Percentiles rank a stretch among this genome's conserved stretches.
Conservation (phyloP, 2,888 invertebrate genomes). For the Cartodere bifasciata region DNA sequence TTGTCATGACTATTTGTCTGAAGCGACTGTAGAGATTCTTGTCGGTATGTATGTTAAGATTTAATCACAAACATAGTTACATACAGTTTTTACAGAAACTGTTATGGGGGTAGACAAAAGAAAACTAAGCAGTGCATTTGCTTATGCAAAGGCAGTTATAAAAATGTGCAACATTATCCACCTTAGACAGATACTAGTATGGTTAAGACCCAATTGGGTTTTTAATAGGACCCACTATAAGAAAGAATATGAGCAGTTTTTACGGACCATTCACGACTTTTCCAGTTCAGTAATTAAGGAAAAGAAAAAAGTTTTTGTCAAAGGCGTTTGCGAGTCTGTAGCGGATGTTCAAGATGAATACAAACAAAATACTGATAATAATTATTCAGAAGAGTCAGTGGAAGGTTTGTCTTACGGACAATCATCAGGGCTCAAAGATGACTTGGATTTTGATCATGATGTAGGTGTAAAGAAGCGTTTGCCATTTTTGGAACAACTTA, state of each 20-base stretch:
- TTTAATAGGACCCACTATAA: slow-evolving; percentile 67
- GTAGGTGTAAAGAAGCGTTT: slow-evolving; percentile 70
- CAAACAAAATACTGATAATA: slow-evolving; percentile 30
- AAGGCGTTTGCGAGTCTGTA: slow-evolving; percentile 36
- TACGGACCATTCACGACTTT: slow-evolving; percentile 65
- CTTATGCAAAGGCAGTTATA: slow-evolving; percentile 81
- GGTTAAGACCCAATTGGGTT: slow-evolving; percentile 63
- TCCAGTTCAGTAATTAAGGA: slow-evolving; percentile 58
- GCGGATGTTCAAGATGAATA: slow-evolving; percentile 28
- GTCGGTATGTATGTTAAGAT: slow-evolving; percentile 43
- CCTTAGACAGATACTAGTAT: slow-evolving; percentile 65
- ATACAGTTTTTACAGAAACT: slow-evolving; percentile 46
- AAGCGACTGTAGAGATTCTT: slow-evolving; percentile 71
- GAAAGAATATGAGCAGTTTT: slow-evolving; percentile 58
- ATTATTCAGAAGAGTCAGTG: slow-evolving; percentile 36
- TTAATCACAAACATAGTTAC: neutral
- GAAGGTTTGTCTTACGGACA: slow-evolving; percentile 53
- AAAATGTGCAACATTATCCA: slow-evolving; percentile 81
- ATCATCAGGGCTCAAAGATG: slow-evolving; percentile 50
- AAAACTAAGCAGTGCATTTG: slow-evolving; percentile 71
- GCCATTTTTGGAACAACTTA: slow-evolving; percentile 79
- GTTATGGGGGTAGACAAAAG: slow-evolving; percentile 80
- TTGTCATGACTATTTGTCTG: slow-evolving; percentile 74
- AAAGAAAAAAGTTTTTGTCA: slow-evolving; percentile 46
- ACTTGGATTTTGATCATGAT: slow-evolving; percentile 72